phyloP scores from a whole-genome alignment of 1,140 invertebrate species.

The Campoletis sonorensis region DNA sequence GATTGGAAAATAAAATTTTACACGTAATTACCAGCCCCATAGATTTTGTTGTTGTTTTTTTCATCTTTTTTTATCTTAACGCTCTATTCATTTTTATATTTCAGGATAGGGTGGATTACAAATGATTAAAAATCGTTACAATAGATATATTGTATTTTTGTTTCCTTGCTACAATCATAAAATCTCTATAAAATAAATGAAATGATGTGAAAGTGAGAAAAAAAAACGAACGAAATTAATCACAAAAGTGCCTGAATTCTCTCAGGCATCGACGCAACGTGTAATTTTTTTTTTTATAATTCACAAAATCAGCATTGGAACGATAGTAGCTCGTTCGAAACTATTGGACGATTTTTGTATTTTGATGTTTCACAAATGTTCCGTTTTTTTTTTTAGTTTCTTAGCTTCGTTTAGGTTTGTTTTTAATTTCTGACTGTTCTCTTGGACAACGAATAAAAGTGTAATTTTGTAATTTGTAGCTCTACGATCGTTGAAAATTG shows the following conservation, averaged over 20 bases:
- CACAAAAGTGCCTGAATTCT: conserved; percentile 66
- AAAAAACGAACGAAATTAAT: conserved; percentile 54
- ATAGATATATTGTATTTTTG: conserved; percentile 58
- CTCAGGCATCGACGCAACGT: conserved; percentile 52
- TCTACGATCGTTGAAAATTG: too few species aligned
- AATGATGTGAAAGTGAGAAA: conserved; percentile 12
- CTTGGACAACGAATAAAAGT: background rate
- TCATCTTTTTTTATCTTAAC: too few species aligned
- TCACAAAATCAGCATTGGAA: conserved; percentile 31
- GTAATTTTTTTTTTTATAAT: background rate
- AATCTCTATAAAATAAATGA: conserved; percentile 66
- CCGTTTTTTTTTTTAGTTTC: background rate
- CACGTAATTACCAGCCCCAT: conserved; percentile 26
- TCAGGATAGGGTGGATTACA: background rate
- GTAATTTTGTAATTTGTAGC: too few species aligned
- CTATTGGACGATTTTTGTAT: background rate
- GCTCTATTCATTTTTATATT: background rate
- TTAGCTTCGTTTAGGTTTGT: background rate
- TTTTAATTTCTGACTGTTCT: background rate
- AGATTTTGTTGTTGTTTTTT: conserved; percentile 10
- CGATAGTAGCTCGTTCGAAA: background rate
- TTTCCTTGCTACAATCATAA: conserved; percentile 64
- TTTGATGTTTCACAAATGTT: background rate
- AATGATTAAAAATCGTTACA: conserved; percentile 41
- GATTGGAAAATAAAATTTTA: conserved; percentile 54